phyloP scores from a whole-genome alignment of 2,797 vertebrate species.

The Rhinoraja longicauda region DNA sequence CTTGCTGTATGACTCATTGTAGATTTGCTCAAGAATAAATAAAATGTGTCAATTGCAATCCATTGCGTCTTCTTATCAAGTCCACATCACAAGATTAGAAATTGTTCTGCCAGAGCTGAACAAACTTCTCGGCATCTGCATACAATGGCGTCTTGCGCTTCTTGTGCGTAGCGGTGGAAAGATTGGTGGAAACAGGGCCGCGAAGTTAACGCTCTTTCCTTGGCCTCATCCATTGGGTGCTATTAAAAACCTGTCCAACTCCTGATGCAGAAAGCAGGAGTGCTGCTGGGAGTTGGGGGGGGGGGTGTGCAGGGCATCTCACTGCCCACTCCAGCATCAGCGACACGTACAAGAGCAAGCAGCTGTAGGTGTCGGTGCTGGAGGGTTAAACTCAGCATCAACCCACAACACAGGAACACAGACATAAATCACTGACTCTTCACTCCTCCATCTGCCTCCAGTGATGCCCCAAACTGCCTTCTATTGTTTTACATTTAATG shows the following conservation, averaged over 20 bases:
- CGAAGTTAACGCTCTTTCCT: no score
- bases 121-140: no score
- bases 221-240: background rate
- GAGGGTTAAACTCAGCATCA: background rate
- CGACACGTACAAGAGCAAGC: background rate
- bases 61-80: no score
- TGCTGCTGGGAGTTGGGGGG: no score
- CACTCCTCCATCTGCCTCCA: background rate
- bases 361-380: background rate
- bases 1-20: no score
- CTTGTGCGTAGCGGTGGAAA: no score
- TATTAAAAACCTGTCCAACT: background rate
- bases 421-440: slow-evolving; percentile 22
- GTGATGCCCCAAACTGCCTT: background rate
- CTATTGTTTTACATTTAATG: slow-evolving; percentile 31
- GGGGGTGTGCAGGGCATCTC: background rate
- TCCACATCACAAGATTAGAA: no score
- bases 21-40: no score
- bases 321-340: background rate
- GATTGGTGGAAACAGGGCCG: no score
- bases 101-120: no score
- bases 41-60: no score
- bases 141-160: no score
- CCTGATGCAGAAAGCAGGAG: background rate
- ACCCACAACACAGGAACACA: slow-evolving; percentile 12